Conservation (phyloP, 2,888 invertebrate species). For the Caenorhabditis becei region DNA sequence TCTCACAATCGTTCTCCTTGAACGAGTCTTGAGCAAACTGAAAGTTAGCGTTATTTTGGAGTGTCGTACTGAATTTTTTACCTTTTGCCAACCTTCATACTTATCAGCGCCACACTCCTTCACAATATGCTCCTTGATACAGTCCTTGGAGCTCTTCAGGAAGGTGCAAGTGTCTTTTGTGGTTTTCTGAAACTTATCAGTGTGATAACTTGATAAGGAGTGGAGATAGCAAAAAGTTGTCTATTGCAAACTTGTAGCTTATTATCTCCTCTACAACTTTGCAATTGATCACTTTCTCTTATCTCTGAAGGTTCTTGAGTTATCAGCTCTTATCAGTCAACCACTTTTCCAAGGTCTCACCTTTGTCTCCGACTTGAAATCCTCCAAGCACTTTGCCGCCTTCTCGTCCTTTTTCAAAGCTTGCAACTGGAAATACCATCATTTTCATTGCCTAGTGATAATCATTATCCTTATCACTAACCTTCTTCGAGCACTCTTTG, state of each 20-base stretch:
- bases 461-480: neutral
- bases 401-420: constrained; percentile 45
- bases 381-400: constrained; percentile 45
- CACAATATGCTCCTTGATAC: constrained; percentile 43
- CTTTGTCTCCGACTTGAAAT: constrained; percentile 53
- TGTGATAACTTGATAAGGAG: no score
- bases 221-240: no score
- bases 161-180: constrained; percentile 51
- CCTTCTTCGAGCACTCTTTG: constrained; percentile 52
- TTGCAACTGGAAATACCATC: constrained; percentile 12
- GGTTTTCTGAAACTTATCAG: constrained; percentile 4
- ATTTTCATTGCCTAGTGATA: neutral
- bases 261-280: no score
- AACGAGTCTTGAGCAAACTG: constrained; percentile 51
- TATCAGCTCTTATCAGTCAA: no score
- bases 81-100: constrained; percentile 40
- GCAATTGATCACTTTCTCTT: no score
- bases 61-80: neutral
- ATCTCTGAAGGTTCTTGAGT: no score
- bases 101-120: constrained; percentile 50
- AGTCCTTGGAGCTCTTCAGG: constrained; percentile 50
- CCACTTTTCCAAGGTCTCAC: no score
- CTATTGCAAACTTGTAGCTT: neutral
- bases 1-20: constrained; percentile 48
- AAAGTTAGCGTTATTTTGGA: constrained; percentile 7